phyloP scores from a whole-genome alignment of 1,140 invertebrate genomes.

The Euglossa dilemma region DNA sequence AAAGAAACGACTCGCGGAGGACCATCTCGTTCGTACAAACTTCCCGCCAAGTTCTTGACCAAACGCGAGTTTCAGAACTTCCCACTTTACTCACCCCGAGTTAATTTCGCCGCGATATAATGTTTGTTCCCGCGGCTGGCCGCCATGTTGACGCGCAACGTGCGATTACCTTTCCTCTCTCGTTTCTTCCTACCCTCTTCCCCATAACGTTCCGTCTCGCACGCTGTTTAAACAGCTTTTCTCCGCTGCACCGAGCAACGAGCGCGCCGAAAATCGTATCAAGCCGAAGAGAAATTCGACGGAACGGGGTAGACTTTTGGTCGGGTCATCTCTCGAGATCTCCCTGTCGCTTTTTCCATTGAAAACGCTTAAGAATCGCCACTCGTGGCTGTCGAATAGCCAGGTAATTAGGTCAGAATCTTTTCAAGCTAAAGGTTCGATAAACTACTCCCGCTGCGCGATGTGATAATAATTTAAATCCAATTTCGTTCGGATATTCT shows the following conservation, averaged over 20 bases:
- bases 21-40: background rate
- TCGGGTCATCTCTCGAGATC: no score
- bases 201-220: background rate
- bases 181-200: background rate
- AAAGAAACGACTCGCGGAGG: background rate
- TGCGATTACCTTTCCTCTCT: background rate
- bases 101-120: conserved; percentile 16
- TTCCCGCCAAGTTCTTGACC: background rate
- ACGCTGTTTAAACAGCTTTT: background rate
- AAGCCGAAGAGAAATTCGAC: background rate
- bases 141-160: background rate
- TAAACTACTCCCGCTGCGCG: background rate
- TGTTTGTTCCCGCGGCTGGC: background rate
- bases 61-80: conserved; percentile 9
- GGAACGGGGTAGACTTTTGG: background rate
- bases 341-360: background rate
- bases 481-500: background rate
- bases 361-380: background rate
- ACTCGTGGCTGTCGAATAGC: no score
- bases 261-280: background rate
- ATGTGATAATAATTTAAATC: background rate
- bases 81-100: background rate
- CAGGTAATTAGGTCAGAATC: background rate
- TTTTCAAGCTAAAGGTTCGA: background rate
- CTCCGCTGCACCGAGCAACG: background rate